Evolutionary conservation across 2,888 invertebrate species (phyloP).

Genomic region (Leptopilina drosophilae): DNA sequence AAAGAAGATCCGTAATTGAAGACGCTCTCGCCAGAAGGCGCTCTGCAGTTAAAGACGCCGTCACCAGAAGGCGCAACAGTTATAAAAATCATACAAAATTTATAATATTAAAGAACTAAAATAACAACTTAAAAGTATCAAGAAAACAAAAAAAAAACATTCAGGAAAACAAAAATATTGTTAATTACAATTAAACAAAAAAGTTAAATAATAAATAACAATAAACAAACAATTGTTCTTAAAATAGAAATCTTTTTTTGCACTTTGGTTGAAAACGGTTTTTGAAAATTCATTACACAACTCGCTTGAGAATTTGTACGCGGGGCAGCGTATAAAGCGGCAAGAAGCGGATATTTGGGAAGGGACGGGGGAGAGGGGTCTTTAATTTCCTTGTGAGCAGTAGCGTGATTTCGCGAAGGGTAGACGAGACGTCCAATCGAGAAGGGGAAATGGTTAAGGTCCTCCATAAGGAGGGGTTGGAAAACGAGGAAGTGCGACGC

Average conservation of each 20-base stretch:
- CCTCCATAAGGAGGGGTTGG: background rate
- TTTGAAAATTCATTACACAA: constrained; percentile 39
- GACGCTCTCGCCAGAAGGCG: background rate
- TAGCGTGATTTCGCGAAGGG: constrained; percentile 23
- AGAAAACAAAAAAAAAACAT: too few relatives aligned
- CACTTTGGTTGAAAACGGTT: background rate
- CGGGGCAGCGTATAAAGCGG: background rate
- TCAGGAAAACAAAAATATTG: too few relatives aligned
- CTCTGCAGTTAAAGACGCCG: background rate
- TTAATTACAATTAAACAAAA: background rate
- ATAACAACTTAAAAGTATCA: too few relatives aligned
- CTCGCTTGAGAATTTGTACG: constrained; percentile 27
- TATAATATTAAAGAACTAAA: too few relatives aligned
- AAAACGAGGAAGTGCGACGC: constrained; percentile 40
- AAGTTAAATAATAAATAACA: background rate
- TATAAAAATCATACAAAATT: too few relatives aligned
- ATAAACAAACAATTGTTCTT: background rate
- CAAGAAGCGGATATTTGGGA: constrained; percentile 28
- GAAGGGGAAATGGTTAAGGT: constrained; percentile 25
- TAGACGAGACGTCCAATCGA: constrained; percentile 38
- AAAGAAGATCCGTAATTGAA: too few relatives aligned
- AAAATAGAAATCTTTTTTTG: background rate
- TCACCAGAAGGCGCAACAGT: background rate
- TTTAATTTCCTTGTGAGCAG: constrained; percentile 36
- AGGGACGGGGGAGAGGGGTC: constrained; percentile 6